These are phyloP conservation scores for Cynoglossus semilaevis DNA, from an alignment of 2,113 vertebrate species.

Conservation along the genomic window DNA sequence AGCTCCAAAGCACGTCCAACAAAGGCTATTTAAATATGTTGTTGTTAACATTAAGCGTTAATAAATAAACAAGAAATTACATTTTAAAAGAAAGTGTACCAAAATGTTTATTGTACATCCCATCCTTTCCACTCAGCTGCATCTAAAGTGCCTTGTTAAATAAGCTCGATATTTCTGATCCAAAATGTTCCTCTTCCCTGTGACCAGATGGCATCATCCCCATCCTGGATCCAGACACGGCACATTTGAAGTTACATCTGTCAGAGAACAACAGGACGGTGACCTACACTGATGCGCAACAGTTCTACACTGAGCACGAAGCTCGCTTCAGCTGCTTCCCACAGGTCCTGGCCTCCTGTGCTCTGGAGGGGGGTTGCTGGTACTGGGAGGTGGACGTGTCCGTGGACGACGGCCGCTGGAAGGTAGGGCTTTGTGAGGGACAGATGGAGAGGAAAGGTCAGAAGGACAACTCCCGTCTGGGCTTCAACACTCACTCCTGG, in stretches of 20 bases:
- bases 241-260: conserved; percentile 74
- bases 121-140: background rate
- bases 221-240: conserved; percentile 70
- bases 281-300: conserved; percentile 64
- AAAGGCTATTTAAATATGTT: too few relatives aligned
- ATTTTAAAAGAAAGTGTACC: too few relatives aligned
- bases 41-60: too few relatives aligned
- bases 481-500: conserved; percentile 77
- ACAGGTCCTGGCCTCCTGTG: conserved; percentile 65
- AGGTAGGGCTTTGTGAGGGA: conserved; percentile 74
- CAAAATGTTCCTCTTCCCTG: background rate
- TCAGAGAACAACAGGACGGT: conserved; percentile 68
- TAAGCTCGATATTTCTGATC: conserved; percentile 4
- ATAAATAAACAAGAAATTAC: too few relatives aligned
- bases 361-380: conserved; percentile 55
- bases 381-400: conserved; percentile 78
- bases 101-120: background rate
- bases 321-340: conserved; percentile 76
- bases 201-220: conserved; percentile 71
- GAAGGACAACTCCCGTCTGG: conserved; percentile 72
- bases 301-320: conserved; percentile 60
- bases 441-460: conserved; percentile 76
- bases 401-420: conserved; percentile 74
- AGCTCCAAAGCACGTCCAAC: too few relatives aligned
- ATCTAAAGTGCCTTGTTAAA: background rate